Base-by-base conservation (phyloP, 1,140 invertebrate species). In the Eriosoma lanigerum region DNA sequence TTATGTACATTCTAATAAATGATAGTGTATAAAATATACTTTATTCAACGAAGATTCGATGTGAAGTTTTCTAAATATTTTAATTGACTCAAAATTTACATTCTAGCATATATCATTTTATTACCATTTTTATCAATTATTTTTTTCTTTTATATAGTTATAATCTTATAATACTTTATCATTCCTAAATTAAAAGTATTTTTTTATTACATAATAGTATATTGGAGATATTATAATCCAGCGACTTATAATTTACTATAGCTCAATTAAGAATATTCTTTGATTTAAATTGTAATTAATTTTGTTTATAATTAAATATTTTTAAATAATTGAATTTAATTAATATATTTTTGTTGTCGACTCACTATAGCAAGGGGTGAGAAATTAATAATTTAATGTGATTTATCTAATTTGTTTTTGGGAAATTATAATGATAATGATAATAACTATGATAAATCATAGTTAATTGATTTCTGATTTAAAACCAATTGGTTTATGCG, bases 401-500 rank as follows among this genome's bases (percentile, higher is more conserved):
- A 46, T 48, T 48, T 15, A 38, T 68, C 48, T 46, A 46, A 68
- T 24, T 68, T 26, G 15, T 46, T 24, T 48, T 3, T n/a, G 6
- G 15, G 13, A 26, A 26, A 48, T 26, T 15, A 10, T 46, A 26
- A 68, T 8, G 44, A 13, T 68, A 68, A 68, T 48, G 44, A 17
- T n/a, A n/a, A 68, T 46, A 48, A 68, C 15, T 12, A 21, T 5
- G n/a, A n/a, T n/a, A n/a, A n/a, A n/a, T n/a, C n/a, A 26, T 19
- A 44, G 13, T 68, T 68, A 68, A 68, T 68, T 48, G 21, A 68
- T 68, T 48, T 46, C 66, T 8, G 26, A 58, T 58, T 24, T 58
- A 58, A 48, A 68, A 68, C 66, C 66, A 68, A 68, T 48, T 68
- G 66, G 3, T 48, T 68, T 46, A 24, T 21, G 44, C 66, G 46